Conservation (phyloP, 2,797 vertebrate genomes). For the Argentina silus region DNA sequence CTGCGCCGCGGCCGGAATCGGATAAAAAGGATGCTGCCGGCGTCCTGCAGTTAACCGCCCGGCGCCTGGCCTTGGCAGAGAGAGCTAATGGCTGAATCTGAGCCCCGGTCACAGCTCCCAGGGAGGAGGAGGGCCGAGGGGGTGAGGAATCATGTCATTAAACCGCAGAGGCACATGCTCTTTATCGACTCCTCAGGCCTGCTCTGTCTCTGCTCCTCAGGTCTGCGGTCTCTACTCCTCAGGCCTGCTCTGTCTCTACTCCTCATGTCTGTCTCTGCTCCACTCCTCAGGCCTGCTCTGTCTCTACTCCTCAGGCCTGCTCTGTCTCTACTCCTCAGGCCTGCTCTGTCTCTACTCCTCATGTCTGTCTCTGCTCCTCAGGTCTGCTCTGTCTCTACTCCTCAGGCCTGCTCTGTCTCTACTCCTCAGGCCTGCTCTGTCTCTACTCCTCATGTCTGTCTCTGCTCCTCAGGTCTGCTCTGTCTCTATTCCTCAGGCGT, state of each 20-base stretch:
- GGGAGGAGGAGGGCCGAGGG: conserved; percentile 50
- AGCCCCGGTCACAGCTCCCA: conserved; percentile 80
- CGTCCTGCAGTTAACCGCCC: conserved; percentile 80
- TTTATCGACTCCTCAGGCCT: conserved; percentile 25
- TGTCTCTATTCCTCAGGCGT: no score
- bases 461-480: not conserved
- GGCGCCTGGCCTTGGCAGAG: conserved; percentile 78
- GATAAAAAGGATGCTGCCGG: conserved; percentile 72
- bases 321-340: not conserved
- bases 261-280: conserved; percentile 36
- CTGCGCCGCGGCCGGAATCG: conserved; percentile 81
- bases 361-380: not conserved
- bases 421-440: conserved; percentile 70
- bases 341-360: not conserved
- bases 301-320: not conserved
- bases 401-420: conserved; percentile 17
- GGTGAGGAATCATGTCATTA: conserved; percentile 80
- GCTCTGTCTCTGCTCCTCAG: conserved; percentile 60
- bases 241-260: not conserved
- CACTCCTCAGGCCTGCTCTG: not conserved
- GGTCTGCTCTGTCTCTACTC: no score
- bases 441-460: conserved; percentile 29
- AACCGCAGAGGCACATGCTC: conserved; percentile 77
- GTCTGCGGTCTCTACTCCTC: conserved; percentile 32
- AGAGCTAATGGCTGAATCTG: conserved; percentile 84